Evolutionary conservation across 2,113 vertebrate species (phyloP).

Genomic region (Andinoacara biseriatus): DNA sequence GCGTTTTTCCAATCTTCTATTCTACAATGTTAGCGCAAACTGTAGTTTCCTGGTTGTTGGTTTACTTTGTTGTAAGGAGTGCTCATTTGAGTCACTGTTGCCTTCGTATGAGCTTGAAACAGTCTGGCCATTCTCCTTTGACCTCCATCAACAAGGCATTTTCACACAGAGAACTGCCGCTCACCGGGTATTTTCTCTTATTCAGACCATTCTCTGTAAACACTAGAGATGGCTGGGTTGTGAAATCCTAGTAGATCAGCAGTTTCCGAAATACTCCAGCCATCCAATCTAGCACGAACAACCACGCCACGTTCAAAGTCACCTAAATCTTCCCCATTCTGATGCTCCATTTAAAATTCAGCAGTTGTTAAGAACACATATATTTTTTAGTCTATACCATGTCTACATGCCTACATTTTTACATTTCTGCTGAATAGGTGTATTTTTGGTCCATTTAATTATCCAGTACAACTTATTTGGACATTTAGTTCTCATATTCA

Average conservation of each 20-base stretch:
- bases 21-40: background rate
- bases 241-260: background rate
- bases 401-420: too few species aligned
- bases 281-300: background rate
- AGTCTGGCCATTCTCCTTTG: background rate
- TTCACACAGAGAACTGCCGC: background rate
- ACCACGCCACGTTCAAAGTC: background rate
- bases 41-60: background rate
- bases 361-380: too few species aligned
- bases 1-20: slow-evolving; percentile 1
- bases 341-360: background rate
- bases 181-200: background rate
- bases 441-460: too few species aligned
- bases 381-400: too few species aligned
- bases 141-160: background rate
- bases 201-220: background rate
- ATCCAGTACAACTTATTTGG: background rate
- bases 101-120: background rate
- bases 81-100: background rate
- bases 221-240: background rate
- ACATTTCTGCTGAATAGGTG: too few species aligned
- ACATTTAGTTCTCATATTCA: background rate
- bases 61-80: background rate
- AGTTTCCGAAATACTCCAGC: background rate
- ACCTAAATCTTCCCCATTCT: background rate